Conservation (phyloP, 1,140 invertebrate genomes). For the Philotrypesis tridentata region DNA sequence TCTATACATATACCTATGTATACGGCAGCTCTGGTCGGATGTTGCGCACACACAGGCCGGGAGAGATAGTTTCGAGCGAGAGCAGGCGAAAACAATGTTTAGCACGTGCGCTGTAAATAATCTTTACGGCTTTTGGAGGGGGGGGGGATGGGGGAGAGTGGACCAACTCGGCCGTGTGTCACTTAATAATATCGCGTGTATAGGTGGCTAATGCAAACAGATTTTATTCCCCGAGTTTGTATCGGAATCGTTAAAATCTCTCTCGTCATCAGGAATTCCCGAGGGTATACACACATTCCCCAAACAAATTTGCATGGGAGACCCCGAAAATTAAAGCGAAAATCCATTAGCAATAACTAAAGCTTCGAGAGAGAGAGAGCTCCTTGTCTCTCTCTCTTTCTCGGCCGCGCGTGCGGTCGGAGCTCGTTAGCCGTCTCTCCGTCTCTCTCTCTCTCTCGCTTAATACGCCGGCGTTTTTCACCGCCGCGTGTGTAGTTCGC, state of each 20-base stretch:
- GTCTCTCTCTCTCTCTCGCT: constrained; percentile 21
- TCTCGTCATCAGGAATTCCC: background rate
- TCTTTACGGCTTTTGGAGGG: constrained; percentile 5
- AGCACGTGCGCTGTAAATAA: constrained; percentile 4
- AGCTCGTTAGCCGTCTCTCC: background rate
- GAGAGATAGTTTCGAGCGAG: too few species aligned
- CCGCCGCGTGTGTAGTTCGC: constrained; percentile 18
- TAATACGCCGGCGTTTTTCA: background rate
- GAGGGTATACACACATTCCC: background rate
- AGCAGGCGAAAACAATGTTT: constrained; percentile 24
- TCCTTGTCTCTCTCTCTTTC: background rate
- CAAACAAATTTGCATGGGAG: constrained; percentile 17
- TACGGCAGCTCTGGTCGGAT: too few species aligned
- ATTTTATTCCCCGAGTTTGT: background rate
- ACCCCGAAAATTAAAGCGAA: constrained; percentile 22
- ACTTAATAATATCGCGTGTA: background rate
- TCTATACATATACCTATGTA: too few species aligned
- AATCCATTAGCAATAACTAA: constrained; percentile 42
- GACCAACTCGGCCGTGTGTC: too few species aligned
- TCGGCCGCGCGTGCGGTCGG: background rate
- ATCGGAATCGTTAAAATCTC: background rate
- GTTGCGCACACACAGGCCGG: too few species aligned
- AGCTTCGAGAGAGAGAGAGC: background rate
- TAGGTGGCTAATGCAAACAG: background rate
- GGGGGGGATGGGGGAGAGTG: too few species aligned